A percentile compares a stretch with the other conserved stretches of the same genome.
phyloP scores from a whole-genome alignment of 2,888 invertebrate species.

The Baronia brevicornis region DNA sequence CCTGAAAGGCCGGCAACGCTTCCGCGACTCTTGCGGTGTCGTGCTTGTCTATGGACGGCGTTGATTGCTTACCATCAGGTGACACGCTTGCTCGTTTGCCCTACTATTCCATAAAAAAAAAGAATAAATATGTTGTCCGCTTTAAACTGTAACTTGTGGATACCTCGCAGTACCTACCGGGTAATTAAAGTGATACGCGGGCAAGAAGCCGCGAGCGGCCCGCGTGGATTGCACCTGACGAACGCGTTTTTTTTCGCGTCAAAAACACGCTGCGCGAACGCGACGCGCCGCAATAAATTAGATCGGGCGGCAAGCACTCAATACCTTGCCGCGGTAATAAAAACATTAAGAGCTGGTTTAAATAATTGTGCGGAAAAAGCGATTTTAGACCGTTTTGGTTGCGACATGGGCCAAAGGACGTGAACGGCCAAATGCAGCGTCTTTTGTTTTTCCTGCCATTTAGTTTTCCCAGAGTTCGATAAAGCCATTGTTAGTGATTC shows the following conservation, averaged over 20 bases:
- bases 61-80: too few relatives aligned
- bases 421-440: constrained; percentile 25
- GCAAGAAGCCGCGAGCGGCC: constrained; percentile 43
- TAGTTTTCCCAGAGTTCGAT: too few relatives aligned
- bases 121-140: too few relatives aligned
- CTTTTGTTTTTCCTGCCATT: constrained; percentile 18
- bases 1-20: too few relatives aligned
- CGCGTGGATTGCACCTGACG: constrained; percentile 39
- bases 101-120: too few relatives aligned
- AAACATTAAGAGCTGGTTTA: constrained; percentile 69
- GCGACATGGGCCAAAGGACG: constrained; percentile 41
- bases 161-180: constrained; percentile 35
- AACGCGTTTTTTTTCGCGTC: constrained; percentile 55
- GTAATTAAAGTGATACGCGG: constrained; percentile 66
- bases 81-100: too few relatives aligned
- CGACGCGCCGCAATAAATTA: constrained; percentile 66
- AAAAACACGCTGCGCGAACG: constrained; percentile 57
- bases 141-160: constrained; percentile 8
- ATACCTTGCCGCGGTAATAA: constrained; percentile 68
- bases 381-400: constrained; percentile 66
- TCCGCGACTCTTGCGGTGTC: too few relatives aligned
- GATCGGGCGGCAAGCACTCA: constrained; percentile 60
- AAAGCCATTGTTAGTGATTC: too few relatives aligned
- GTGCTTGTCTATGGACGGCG: too few relatives aligned
- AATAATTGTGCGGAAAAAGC: constrained; percentile 67